These are phyloP conservation scores for Desmodus rotundus DNA, from an alignment of 2,113 vertebrate genomes.

Conservation along the genomic window DNA sequence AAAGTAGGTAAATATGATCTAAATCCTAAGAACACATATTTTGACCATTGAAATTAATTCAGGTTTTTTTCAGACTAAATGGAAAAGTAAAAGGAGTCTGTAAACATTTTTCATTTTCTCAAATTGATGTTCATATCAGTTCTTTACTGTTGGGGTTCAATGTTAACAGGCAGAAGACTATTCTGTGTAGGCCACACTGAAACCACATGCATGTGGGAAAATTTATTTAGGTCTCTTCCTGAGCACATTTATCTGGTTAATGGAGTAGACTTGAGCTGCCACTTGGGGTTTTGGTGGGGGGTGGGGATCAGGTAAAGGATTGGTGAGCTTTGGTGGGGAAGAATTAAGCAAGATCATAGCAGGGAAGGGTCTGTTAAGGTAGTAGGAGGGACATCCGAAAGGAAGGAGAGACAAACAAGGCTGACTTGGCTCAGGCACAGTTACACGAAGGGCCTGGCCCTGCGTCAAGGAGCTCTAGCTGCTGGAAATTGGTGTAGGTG, in stretches of 20 bases:
- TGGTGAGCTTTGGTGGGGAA: not conserved
- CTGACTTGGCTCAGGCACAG: not conserved
- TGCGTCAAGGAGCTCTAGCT: not conserved
- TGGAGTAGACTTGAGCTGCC: not conserved
- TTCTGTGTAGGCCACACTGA: not conserved
- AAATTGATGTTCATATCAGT: not conserved
- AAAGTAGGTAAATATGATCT: not conserved
- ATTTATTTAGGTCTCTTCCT: not conserved
- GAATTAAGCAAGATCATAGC: not conserved
- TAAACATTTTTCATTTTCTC: not conserved
- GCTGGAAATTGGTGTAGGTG: not conserved
- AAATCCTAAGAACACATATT: not conserved
- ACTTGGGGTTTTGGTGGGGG: not conserved
- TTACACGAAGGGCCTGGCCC: not conserved
- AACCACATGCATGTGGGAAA: not conserved
- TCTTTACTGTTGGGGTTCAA: not conserved
- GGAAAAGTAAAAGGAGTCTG: not conserved
- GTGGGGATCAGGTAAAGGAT: not conserved
- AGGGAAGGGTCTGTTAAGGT: not conserved
- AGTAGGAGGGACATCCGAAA: not conserved
- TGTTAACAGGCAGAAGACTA: not conserved
- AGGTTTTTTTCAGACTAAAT: not conserved
- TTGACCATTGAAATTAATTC: not conserved
- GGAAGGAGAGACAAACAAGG: not conserved
- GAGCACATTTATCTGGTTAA: not conserved